A percentile compares a stretch with the other conserved stretches of the same genome.
phyloP scores from a whole-genome alignment of 2,113 vertebrate genomes.

The Tachuris rubrigastra region DNA sequence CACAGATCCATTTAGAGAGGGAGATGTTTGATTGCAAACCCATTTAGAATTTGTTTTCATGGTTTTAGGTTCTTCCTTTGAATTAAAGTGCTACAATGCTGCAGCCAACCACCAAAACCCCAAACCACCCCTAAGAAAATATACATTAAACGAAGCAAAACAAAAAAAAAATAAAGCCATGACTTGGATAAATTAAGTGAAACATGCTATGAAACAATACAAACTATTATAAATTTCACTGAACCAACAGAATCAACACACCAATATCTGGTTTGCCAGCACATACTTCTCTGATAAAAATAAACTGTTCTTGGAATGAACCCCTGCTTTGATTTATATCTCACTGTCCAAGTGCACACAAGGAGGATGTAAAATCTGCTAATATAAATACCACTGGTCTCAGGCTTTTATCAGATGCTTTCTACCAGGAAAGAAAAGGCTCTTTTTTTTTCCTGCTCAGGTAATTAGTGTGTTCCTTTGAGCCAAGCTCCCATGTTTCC shows the following conservation, averaged over 20 bases:
- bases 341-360: constrained; percentile 20
- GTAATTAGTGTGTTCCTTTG: constrained; percentile 23
- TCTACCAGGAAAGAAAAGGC: constrained; percentile 37
- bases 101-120: background rate
- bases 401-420: constrained; percentile 45
- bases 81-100: background rate
- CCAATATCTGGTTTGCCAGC: constrained; percentile 21
- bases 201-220: background rate
- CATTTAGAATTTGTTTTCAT: background rate
- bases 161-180: background rate
- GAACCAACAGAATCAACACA: constrained; percentile 13
- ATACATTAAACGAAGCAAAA: background rate
- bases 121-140: constrained; percentile 1
- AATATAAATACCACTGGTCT: constrained; percentile 48
- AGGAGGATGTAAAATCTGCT: constrained; percentile 54
- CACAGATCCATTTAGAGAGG: background rate
- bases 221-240: constrained; percentile 17
- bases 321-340: constrained; percentile 53
- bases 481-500: background rate
- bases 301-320: constrained; percentile 64
- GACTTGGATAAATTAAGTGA: background rate
- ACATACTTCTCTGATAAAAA: constrained; percentile 57
- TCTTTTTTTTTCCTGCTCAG: background rate
- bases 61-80: background rate
- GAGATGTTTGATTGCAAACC: background rate